phyloP scores from a whole-genome alignment of 2,113 vertebrate genomes.

The Cephalopterus ornatus region DNA sequence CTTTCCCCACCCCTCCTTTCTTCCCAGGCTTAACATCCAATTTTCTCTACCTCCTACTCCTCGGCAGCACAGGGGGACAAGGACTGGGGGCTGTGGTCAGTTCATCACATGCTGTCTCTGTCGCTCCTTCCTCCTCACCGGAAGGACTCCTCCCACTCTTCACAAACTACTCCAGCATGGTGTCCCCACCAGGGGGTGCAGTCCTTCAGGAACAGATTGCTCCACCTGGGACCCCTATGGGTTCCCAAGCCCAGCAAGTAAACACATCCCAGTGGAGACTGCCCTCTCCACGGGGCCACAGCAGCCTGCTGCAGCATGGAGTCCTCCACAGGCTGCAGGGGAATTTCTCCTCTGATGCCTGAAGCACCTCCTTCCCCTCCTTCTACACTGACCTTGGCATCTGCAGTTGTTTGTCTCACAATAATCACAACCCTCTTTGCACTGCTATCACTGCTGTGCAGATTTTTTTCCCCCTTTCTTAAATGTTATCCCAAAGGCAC shows the following conservation, averaged over 20 bases:
- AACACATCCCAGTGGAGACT: not conserved
- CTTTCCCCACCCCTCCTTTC: rapidly evolving
- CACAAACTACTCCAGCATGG: not conserved
- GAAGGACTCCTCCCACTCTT: not conserved
- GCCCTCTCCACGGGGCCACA: rapidly evolving
- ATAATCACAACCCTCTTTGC: not conserved
- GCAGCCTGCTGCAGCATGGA: not conserved
- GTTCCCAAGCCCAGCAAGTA: not conserved
- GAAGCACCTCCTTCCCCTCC: not conserved
- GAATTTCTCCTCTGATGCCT: not conserved
- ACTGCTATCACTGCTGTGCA: not conserved
- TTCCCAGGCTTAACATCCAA: not conserved
- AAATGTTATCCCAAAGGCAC: not conserved
- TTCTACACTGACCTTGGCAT: no score
- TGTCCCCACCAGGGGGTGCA: rapidly evolving
- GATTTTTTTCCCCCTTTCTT: not conserved
- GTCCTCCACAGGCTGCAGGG: not conserved
- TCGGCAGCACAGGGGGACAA: rapidly evolving
- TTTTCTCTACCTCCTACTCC: not conserved
- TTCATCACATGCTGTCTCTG: not conserved
- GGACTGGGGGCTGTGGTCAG: not conserved
- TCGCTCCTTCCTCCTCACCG: rapidly evolving
- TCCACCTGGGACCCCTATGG: rapidly evolving
- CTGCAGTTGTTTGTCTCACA: not conserved
- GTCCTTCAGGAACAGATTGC: not conserved